These are phyloP conservation scores for Bursaphelenchus mucronatus DNA, from an alignment of 1,140 invertebrate genomes.

Conservation along the genomic window DNA sequence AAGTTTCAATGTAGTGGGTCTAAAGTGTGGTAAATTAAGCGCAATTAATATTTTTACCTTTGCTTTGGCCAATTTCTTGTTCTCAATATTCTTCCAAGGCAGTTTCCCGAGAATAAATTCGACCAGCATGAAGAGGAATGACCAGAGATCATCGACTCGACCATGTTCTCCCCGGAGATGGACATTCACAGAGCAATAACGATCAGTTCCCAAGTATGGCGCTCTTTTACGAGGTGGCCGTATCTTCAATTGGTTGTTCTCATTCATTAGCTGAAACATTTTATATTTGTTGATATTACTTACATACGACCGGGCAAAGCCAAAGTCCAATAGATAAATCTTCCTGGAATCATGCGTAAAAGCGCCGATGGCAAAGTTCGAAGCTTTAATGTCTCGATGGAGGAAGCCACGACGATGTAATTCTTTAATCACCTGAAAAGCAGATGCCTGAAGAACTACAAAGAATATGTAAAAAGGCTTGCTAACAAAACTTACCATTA, in stretches of 20 bases:
- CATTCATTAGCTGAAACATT: conserved; percentile 22
- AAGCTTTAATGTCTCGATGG: conserved; percentile 26
- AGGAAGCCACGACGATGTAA: conserved; percentile 25
- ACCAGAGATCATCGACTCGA: conserved; percentile 47
- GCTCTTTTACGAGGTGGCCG: conserved; percentile 23
- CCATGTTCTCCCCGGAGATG: conserved; percentile 48
- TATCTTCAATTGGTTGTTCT: background rate
- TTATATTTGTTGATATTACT: background rate
- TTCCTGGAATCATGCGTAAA: conserved; percentile 9
- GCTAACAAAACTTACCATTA: conserved; percentile 27
- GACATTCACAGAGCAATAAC: conserved; percentile 49
- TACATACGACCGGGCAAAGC: conserved; percentile 34
- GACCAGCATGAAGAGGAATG: conserved; percentile 49
- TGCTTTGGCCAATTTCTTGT: background rate
- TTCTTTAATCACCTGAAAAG: conserved; percentile 27
- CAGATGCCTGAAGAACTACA: background rate
- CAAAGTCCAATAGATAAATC: conserved; percentile 35
- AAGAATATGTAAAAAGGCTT: background rate
- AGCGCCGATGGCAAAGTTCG: conserved; percentile 31
- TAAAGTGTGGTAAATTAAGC: conserved; percentile 3
- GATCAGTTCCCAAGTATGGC: conserved; percentile 38
- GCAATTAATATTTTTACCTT: conserved; percentile 15
- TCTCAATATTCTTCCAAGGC: conserved; percentile 22
- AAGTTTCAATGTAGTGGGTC: conserved; percentile 5
- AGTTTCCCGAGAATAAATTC: conserved; percentile 38